phyloP scores from a whole-genome alignment of 2,888 invertebrate species.

The Caenorhabditis virilis region DNA sequence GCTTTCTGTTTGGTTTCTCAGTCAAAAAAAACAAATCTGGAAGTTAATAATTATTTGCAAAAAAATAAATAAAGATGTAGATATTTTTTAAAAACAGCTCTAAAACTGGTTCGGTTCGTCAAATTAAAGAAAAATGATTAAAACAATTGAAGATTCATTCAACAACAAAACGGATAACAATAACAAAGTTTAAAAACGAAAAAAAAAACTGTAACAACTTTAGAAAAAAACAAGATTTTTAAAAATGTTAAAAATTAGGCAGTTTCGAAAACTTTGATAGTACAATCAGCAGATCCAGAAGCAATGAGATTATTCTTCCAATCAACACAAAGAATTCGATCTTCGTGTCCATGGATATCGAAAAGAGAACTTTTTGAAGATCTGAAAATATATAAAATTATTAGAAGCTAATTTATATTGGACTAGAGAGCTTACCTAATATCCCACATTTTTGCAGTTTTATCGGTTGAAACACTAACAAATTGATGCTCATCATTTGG shows the following conservation, averaged over 20 bases:
- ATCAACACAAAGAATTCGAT: constrained; percentile 86
- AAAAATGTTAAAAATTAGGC: not conserved
- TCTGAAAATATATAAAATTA: constrained; percentile 49
- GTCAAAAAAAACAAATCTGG: not conserved
- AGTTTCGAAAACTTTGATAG: constrained; percentile 76
- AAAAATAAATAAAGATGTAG: not conserved
- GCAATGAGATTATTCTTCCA: constrained; percentile 85
- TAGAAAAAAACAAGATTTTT: constrained; percentile 5
- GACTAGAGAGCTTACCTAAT: constrained; percentile 69
- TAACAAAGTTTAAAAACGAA: constrained; percentile 3
- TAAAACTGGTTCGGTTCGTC: too few species aligned
- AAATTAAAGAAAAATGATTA: not conserved
- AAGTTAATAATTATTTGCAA: too few species aligned
- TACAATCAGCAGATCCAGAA: constrained; percentile 91
- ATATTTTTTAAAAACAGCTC: not conserved
- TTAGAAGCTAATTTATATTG: constrained; percentile 1
- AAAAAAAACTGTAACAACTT: not conserved
- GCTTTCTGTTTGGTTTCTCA: constrained; percentile 4
- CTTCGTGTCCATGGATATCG: constrained; percentile 89
- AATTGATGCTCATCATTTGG: constrained; percentile 82
- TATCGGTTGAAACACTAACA: constrained; percentile 89
- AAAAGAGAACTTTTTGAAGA: constrained; percentile 89
- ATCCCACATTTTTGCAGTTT: constrained; percentile 92
- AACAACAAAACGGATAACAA: constrained; percentile 4
- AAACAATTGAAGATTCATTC: not conserved